Conservation (phyloP, 1,140 invertebrate genomes). For the Pteromalus puparum region DNA sequence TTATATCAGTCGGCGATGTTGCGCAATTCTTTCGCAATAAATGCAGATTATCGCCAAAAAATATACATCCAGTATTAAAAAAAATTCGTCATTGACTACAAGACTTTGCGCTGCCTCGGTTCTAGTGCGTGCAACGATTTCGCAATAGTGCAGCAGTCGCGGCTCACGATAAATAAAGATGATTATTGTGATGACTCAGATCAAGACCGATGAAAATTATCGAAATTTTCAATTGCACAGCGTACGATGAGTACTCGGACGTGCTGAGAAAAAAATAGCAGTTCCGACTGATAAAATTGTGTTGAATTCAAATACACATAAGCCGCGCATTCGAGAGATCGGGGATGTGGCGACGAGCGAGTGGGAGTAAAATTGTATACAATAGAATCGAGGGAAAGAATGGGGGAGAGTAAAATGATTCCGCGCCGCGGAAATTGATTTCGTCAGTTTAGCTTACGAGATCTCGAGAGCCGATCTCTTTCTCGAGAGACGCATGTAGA, state of each 20-base stretch:
- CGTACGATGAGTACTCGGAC: no score
- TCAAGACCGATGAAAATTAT: neutral
- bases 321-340: constrained; percentile 8
- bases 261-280: neutral
- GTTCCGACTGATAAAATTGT: constrained; percentile 57
- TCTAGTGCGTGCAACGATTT: neutral
- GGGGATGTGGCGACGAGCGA: constrained; percentile 8
- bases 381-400: constrained; percentile 16
- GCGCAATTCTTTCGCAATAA: no score
- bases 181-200: neutral
- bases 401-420: constrained; percentile 37
- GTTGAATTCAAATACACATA: constrained; percentile 26
- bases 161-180: neutral
- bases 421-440: constrained; percentile 36
- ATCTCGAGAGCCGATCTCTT: constrained; percentile 30
- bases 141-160: constrained; percentile 9
- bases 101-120: no score
- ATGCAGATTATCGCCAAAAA: no score
- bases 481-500: neutral
- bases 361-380: constrained; percentile 15
- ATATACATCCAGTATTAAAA: neutral
- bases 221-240: neutral
- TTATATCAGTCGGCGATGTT: no score
- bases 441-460: constrained; percentile 42
- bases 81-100: neutral